Evolutionary conservation across 1,140 invertebrate species (phyloP), one percentile per base, ranked within the genome.

Genomic region (Glossosoma conforme): DNA sequence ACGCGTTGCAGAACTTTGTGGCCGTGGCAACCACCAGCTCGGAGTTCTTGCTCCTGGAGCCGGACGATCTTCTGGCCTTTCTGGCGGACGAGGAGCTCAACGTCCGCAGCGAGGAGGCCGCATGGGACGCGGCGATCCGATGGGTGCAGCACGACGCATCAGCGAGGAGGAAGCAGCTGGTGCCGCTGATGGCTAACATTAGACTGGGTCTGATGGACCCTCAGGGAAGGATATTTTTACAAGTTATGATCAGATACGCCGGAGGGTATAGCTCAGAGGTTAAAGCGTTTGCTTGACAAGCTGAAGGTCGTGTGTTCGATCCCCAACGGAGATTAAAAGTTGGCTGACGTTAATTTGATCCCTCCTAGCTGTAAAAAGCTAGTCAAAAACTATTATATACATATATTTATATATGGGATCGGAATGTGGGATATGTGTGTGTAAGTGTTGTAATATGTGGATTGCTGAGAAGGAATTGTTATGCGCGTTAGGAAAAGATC

Each of bases 161-260:
- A n/a, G 65, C 63, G 3, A 76, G 87, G 6, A 82, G 80, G 62
- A 60, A 72, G 19, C 68, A 85, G 56, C 84, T 91, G 4, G 79
- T 84, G 0, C 75, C 81, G 21, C 67, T 96, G 1, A 84, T 96
- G 78, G 80, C 80, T 28, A 85, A 85, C 44, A 85, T 92, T 53
- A 77, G 91, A 14, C 76, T 94, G 2, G 91, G 92, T 3, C 72
- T 95, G 1, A 74, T 96, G 59, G 86, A 92, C 44, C 91, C 88
- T 0, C 82, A 90, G 68, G 77, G n/a, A n/a, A n/a, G n/a, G n/a
- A n/a, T n/a, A n/a, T n/a, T n/a, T n/a, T n/a, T n/a, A n/a, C n/a
- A n/a, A n/a, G n/a, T n/a, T n/a, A n/a, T n/a, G n/a, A n/a, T n/a
- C n/a, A n/a, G n/a, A n/a, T n/a, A n/a, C n/a, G n/a, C n/a, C 24